Evolutionary conservation across 2,113 vertebrate species (phyloP).

Genomic region (Typhlomys cinereus): DNA sequence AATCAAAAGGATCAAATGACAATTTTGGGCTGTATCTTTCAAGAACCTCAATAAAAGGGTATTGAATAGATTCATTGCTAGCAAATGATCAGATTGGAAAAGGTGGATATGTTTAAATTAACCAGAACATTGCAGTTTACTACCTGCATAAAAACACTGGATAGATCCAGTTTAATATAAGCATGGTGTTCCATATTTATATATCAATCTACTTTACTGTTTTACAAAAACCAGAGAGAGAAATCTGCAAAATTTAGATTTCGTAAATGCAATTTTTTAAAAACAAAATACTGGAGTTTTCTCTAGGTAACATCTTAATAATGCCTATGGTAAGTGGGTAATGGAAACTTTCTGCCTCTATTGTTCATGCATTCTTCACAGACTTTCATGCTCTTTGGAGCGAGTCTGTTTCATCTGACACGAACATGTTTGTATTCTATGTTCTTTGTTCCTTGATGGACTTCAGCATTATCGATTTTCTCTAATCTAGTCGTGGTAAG

Average conservation of each 20-base stretch:
- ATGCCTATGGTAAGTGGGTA: neutral
- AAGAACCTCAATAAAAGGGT: neutral
- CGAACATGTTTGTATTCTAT: neutral
- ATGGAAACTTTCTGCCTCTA: neutral
- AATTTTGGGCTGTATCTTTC: neutral
- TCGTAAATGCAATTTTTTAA: neutral
- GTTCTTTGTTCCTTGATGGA: neutral
- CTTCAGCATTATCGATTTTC: slow-evolving; percentile 23
- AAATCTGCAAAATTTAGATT: too few species aligned
- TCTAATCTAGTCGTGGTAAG: neutral
- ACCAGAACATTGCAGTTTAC: neutral
- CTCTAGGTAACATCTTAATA: neutral
- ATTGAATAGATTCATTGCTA: neutral
- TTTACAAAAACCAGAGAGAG: too few species aligned
- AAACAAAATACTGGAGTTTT: slow-evolving; percentile 20
- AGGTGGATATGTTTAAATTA: too few species aligned
- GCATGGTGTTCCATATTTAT: neutral
- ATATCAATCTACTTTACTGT: neutral
- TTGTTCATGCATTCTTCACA: neutral
- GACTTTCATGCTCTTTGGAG: neutral
- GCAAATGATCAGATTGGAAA: neutral
- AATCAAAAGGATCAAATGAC: neutral
- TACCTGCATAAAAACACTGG: neutral
- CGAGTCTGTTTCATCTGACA: neutral
- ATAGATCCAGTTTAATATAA: neutral